Evolutionary conservation across 2,888 invertebrate species (phyloP), one percentile per base, ranked within the genome.

Genomic region (Megastigmus dorsalis): DNA sequence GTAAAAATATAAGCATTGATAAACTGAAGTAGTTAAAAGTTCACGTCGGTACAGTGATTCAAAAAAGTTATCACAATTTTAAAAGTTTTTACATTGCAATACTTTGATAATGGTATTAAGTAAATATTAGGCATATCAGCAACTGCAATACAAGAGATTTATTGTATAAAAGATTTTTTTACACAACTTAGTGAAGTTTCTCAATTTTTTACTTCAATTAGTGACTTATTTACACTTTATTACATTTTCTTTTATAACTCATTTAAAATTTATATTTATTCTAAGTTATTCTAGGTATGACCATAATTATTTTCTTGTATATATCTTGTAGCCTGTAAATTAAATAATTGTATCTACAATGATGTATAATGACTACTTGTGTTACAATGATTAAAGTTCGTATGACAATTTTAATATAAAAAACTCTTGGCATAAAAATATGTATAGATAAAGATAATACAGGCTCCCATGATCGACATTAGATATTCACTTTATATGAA

Each of bases 331-430:
- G 15, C 63, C 52, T 65, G 15, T 50, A 36, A 52, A 38, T 38
- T 65, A 38, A 36, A 65, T 52, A 65, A 52, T 50, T 36, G 38
- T 41, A 41, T 52, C 52, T 38, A 18, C 26, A 38, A 38, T 38
- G 28, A 15, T 18, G 38, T 38, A 38, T 26, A 65, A 65, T 38
- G 26, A 65, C 52, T 4, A 7, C 10, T 20, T 7, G 18, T 18
- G 13, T 52, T 26, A 52, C 38, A 65, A 65, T 52, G 52, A 65
- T 65, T 38, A 65, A 38, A 52, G 26, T 18, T 13, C 52, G 38
- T 41, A 52, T 38, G 15, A 38, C 10, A 33, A 33, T 5, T 18
- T 30, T 9, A 33, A 20, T 33, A 2, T 10, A 20, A 26, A 6
- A 2, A 7, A 36, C 33, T 18, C 36, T 43, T 60, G 15, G 4